A percentile compares a stretch with the other conserved stretches of the same genome.
Evolutionary conservation across 1,140 invertebrate genomes (phyloP).

Genomic region (Drosophila simulans): DNA sequence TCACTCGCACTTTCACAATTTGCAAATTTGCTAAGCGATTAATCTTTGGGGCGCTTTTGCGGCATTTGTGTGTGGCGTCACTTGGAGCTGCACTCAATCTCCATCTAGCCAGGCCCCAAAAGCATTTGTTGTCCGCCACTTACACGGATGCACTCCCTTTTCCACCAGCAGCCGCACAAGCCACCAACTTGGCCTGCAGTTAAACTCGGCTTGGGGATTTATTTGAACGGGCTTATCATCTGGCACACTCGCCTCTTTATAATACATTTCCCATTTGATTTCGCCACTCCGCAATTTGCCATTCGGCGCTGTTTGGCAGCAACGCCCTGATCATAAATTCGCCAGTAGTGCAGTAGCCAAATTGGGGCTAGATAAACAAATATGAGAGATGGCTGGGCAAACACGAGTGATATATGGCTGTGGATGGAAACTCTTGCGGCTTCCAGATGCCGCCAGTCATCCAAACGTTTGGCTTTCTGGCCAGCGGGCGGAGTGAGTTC

Average conservation of each 20-base stretch:
- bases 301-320: conserved; percentile 55
- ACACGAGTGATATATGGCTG: conserved; percentile 17
- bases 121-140: conserved; percentile 25
- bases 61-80: conserved; percentile 48
- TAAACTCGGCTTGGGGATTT: conserved; percentile 39
- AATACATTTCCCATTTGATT: conserved; percentile 43
- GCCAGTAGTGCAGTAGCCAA: conserved; percentile 51
- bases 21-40: conserved; percentile 66
- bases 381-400: conserved; percentile 53
- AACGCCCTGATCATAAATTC: conserved; percentile 69
- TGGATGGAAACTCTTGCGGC: conserved; percentile 22
- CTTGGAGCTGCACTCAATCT: conserved; percentile 73
- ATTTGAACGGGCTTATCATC: conserved; percentile 66
- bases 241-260: conserved; percentile 55
- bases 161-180: conserved; percentile 1
- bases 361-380: conserved; percentile 61
- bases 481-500: background rate
- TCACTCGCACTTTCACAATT: conserved; percentile 68
- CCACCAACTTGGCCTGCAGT: background rate
- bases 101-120: conserved; percentile 28
- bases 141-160: conserved; percentile 15
- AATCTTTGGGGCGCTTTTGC: conserved; percentile 53
- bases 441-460: conserved; percentile 38
- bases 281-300: conserved; percentile 38
- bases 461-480: background rate